Base-by-base conservation (phyloP, 2,113 vertebrate genomes). In the Grallaria varia region DNA sequence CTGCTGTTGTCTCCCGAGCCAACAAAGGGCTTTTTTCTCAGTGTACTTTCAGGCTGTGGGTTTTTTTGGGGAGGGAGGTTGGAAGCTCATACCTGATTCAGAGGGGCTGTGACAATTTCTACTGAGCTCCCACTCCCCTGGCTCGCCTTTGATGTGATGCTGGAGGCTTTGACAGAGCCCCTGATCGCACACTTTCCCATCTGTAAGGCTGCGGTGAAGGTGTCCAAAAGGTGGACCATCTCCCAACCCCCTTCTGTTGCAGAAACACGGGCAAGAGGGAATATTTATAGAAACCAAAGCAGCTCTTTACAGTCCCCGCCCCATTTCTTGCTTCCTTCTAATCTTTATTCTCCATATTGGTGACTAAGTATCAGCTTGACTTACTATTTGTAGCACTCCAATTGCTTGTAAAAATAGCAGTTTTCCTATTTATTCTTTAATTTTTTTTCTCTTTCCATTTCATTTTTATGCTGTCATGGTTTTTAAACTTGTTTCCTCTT, bases 61-160 rank as follows among this genome's bases (percentile, higher is more conserved):
- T 64, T 86, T 59, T 82, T 31, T 37, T 35, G 19, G 37, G 40
- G 1, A 50, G 45, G 42, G n/a, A 31, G 23, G 33, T 63, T 35
- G 59, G 74, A 55, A 64, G 49, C 69, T 68, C 56, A 3, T 33
- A 8, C 52, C 37, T 27, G 78, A 44, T 27, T 58, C 50, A 15
- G 66, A 42, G 77, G 40, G 58, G 58, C 45, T 14, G 37, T 25
- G 35, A 1, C 4, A 2, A 42, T 1, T 14, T 9, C 33, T 18
- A 1, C 1, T 1, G 82, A 73, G 67, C 44, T 30, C 0, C 50
- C 0, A 7, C 68, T 55, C 33, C 59, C 47, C 60, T 64, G 79
- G 37, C 63, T 86, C 5, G 0, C 45, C n/a, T 17, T 47, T 30
- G 9, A 0, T 1, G 42, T 1, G 4, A 8, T 20, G n/a, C 33